These are phyloP conservation scores for Harpegnathos saltator DNA, from an alignment of 1,140 invertebrate genomes.

Conservation along the genomic window DNA sequence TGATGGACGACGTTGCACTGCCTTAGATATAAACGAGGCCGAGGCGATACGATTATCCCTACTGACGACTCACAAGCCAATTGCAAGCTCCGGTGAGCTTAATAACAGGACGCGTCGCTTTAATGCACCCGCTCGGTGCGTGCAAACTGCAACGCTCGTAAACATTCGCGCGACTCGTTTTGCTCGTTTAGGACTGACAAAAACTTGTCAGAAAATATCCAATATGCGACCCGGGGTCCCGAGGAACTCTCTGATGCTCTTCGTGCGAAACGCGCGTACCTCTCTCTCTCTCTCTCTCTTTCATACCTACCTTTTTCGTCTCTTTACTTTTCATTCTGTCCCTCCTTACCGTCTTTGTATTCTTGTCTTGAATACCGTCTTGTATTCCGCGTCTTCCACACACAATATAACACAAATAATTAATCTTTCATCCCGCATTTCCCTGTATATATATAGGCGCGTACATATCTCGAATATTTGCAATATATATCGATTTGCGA, in stretches of 20 bases:
- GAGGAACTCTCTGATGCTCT: not conserved
- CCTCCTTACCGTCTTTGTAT: not conserved
- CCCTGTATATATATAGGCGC: not conserved
- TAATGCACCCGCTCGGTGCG: constrained; percentile 6
- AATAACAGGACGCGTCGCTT: constrained; percentile 5
- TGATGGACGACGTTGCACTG: constrained; percentile 7
- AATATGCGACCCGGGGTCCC: not conserved
- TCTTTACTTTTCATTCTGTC: not conserved
- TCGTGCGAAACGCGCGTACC: not conserved
- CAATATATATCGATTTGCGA: not conserved
- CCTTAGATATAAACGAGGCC: constrained; percentile 13
- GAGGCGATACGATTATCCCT: constrained; percentile 16
- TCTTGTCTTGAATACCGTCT: not conserved
- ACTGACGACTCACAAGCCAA: not conserved
- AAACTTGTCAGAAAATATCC: constrained; percentile 31
- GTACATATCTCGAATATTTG: not conserved
- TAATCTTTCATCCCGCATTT: not conserved
- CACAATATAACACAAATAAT: no score
- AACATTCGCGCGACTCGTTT: constrained; percentile 3
- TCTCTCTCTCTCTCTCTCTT: no score
- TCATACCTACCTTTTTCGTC: not conserved
- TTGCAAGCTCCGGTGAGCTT: constrained; percentile 12
- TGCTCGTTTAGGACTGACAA: not conserved
- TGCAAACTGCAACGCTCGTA: constrained; percentile 8
- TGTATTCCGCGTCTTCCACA: no score